A percentile compares a stretch with the other conserved stretches of the same genome.
These are phyloP conservation scores for Eupithecia subfuscata DNA, from an alignment of 2,888 invertebrate species.

Conservation along the genomic window DNA sequence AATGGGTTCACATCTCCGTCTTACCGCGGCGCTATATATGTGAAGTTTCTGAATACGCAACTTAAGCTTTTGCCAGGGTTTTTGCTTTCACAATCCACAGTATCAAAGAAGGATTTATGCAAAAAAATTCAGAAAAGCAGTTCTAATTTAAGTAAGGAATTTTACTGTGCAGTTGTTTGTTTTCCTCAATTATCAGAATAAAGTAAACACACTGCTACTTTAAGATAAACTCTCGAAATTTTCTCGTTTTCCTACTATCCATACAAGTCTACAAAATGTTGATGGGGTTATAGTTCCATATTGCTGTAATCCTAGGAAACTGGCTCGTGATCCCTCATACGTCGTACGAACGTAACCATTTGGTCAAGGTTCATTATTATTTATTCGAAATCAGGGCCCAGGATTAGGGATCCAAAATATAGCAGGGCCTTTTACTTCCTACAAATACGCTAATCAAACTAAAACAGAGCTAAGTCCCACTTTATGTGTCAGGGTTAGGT, in stretches of 20 bases:
- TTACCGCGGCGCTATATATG: neutral
- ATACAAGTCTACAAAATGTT: neutral
- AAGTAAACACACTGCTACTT: too few relatives aligned
- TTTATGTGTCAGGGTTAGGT: slow-evolving; percentile 15
- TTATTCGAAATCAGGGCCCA: neutral
- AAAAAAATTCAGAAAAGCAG: neutral
- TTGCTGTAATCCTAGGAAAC: neutral
- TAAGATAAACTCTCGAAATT: neutral
- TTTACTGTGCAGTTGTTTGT: neutral
- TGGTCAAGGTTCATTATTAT: neutral
- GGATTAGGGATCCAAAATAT: neutral
- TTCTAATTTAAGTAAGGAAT: neutral
- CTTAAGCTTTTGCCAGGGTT: neutral
- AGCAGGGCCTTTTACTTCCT: neutral
- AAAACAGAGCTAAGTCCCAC: neutral
- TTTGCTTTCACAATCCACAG: neutral
- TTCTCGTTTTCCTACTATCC: neutral
- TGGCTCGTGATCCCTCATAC: neutral
- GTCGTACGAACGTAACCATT: neutral
- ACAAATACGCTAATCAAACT: neutral
- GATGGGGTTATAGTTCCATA: neutral
- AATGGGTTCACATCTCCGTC: slow-evolving; percentile 16
- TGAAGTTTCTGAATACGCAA: neutral
- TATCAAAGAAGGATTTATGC: neutral
- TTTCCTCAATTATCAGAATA: neutral